phyloP scores from a whole-genome alignment of 2,888 invertebrate species.

The Liodrosophila aerea region DNA sequence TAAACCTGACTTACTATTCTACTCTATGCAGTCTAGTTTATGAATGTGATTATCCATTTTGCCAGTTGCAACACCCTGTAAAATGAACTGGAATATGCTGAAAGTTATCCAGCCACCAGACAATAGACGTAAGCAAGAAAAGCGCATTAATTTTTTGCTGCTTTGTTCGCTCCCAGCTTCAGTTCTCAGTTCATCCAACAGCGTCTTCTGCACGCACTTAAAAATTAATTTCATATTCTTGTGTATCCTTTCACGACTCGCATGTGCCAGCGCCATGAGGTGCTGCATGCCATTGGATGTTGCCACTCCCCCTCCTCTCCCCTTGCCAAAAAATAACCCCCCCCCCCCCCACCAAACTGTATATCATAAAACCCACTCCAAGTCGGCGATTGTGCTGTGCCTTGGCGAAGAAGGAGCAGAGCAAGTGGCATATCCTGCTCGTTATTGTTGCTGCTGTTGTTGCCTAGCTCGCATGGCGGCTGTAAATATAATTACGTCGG shows the following conservation, averaged over 20 bases:
- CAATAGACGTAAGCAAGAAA: slow-evolving; percentile 68
- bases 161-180: slow-evolving; percentile 40
- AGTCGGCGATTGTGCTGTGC: slow-evolving; percentile 25
- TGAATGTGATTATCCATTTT: too few relatives aligned
- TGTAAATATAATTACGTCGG: slow-evolving; percentile 79
- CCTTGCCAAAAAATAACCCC: slow-evolving; percentile 28
- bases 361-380: slow-evolving; percentile 48
- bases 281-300: slow-evolving; percentile 39
- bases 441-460: slow-evolving; percentile 23
- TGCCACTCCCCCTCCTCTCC: slow-evolving; percentile 1
- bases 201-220: slow-evolving; percentile 66
- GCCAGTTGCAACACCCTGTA: slow-evolving; percentile 49
- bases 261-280: slow-evolving; percentile 69
- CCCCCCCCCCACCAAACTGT: too few relatives aligned
- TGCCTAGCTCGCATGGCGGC: slow-evolving; percentile 74
- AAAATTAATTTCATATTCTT: slow-evolving; percentile 81
- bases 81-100: slow-evolving; percentile 55
- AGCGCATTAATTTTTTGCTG: slow-evolving; percentile 60
- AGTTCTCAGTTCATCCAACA: slow-evolving; percentile 1
- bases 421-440: slow-evolving; percentile 22
- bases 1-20: background rate
- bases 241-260: slow-evolving; percentile 72
- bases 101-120: slow-evolving; percentile 59
- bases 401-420: slow-evolving; percentile 20
- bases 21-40: background rate